phyloP scores from a whole-genome alignment of 2,888 invertebrate species.

The Xanthostigma xanthostigma region DNA sequence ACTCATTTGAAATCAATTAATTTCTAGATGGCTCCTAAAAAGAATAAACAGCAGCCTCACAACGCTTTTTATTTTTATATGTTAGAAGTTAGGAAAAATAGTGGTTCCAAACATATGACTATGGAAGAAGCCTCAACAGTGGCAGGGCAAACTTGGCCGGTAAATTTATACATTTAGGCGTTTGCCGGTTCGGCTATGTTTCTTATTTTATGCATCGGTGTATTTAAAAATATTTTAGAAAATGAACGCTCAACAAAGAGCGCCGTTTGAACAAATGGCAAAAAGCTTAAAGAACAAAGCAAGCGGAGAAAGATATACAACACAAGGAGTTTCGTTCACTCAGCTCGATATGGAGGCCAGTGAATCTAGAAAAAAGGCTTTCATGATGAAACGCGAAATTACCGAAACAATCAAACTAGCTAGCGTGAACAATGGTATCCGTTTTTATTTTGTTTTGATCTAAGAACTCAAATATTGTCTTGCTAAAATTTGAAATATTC shows the following conservation, averaged over 20 bases:
- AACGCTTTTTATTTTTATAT: slow-evolving; percentile 26
- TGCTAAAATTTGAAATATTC: background rate
- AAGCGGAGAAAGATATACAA: slow-evolving; percentile 18
- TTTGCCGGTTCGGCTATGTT: background rate
- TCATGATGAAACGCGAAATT: slow-evolving; percentile 19
- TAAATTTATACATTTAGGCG: slow-evolving; percentile 13
- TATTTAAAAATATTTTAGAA: slow-evolving; percentile 6
- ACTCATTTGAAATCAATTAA: too few relatives aligned
- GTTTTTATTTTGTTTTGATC: background rate
- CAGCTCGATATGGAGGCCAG: slow-evolving; percentile 13
- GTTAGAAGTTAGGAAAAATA: slow-evolving; percentile 20
- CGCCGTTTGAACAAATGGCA: slow-evolving; percentile 19
- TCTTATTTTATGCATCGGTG: too few relatives aligned
- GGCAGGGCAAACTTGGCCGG: slow-evolving; percentile 20
- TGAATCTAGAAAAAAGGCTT: slow-evolving; percentile 11
- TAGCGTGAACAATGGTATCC: background rate
- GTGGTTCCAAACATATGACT: slow-evolving; percentile 18
- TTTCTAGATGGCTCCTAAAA: background rate
- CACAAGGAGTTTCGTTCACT: slow-evolving; percentile 18
- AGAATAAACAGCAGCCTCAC: slow-evolving; percentile 11
- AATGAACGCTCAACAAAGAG: slow-evolving; percentile 11
- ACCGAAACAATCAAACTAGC: slow-evolving; percentile 10
- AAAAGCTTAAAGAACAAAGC: slow-evolving; percentile 15
- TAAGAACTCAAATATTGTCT: too few relatives aligned
- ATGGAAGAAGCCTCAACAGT: slow-evolving; percentile 18